Evolutionary conservation across 1,140 invertebrate genomes (phyloP).

Genomic region (Leptoteleia sp.): DNA sequence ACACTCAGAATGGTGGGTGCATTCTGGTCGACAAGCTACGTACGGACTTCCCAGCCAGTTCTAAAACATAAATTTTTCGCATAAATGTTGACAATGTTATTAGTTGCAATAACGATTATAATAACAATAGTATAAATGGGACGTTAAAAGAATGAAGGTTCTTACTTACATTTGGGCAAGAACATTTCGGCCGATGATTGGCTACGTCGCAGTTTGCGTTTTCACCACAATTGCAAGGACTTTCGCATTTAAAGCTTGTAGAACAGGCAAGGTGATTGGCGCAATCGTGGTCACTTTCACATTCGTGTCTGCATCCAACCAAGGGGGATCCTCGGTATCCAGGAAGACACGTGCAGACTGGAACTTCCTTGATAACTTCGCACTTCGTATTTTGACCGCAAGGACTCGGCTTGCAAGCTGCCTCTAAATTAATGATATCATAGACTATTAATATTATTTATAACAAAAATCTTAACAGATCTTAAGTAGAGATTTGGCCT

Average conservation of each 20-base stretch:
- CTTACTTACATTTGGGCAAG: constrained; percentile 88
- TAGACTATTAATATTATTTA: too few species aligned
- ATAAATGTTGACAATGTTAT: too few species aligned
- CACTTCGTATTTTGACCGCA: constrained; percentile 91
- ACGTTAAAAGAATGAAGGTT: too few species aligned
- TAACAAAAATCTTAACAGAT: too few species aligned
- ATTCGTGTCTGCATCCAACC: constrained; percentile 88
- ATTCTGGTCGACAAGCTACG: constrained; percentile 88
- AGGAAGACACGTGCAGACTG: constrained; percentile 88
- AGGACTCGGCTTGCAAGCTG: constrained; percentile 89
- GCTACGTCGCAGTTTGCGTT: constrained; percentile 89
- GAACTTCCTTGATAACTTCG: constrained; percentile 87
- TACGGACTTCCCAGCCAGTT: constrained; percentile 84
- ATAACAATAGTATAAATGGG: too few species aligned
- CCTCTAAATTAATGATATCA: too few species aligned
- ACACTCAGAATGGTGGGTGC: constrained; percentile 87
- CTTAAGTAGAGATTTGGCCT: too few species aligned
- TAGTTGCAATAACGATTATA: too few species aligned
- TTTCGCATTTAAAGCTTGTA: constrained; percentile 88
- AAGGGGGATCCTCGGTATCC: constrained; percentile 89
- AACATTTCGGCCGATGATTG: constrained; percentile 90
- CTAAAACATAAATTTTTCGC: constrained; percentile 37
- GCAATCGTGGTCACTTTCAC: constrained; percentile 89
- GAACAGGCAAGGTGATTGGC: constrained; percentile 85
- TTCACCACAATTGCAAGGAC: constrained; percentile 90